Conservation (phyloP, 1,140 invertebrate species). For the Drosophila bocki region DNA sequence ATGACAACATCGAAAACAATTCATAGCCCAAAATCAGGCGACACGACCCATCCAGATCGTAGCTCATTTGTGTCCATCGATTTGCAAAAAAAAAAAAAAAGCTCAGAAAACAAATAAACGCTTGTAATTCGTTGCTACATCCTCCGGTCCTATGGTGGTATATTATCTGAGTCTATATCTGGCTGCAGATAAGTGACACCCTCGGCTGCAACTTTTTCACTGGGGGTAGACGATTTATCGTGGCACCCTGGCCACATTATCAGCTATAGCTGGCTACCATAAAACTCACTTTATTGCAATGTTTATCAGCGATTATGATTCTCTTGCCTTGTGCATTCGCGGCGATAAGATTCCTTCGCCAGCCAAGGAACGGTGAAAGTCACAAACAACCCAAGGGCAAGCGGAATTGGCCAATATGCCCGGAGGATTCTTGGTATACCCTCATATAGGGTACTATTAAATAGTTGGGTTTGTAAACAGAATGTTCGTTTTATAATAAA, state of each 20-base stretch:
- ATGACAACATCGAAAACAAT: slow-evolving; percentile 44
- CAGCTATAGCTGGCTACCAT: slow-evolving; percentile 45
- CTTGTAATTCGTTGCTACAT: slow-evolving; percentile 32
- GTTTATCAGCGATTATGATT: slow-evolving; percentile 71
- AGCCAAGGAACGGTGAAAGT: slow-evolving; percentile 39
- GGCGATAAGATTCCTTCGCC: slow-evolving; percentile 46
- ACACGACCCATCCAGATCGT: slow-evolving; percentile 20
- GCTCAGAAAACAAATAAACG: background rate
- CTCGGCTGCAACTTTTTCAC: slow-evolving; percentile 6
- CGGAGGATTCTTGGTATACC: slow-evolving; percentile 8
- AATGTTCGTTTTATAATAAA: no score
- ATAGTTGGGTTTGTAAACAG: no score
- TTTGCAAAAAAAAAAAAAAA: slow-evolving; percentile 4
- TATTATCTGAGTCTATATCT: slow-evolving; percentile 29
- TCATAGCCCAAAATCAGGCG: slow-evolving; percentile 39
- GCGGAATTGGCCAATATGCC: slow-evolving; percentile 11
- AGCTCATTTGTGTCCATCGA: slow-evolving; percentile 29
- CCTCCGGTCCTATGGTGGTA: background rate
- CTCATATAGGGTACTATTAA: slow-evolving; percentile 1
- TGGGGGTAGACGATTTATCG: slow-evolving; percentile 23
- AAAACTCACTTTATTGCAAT: slow-evolving; percentile 66
- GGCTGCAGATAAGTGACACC: slow-evolving; percentile 21
- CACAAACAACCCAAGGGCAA: slow-evolving; percentile 27
- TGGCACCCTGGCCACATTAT: slow-evolving; percentile 37
- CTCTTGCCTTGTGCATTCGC: slow-evolving; percentile 52